Evolutionary conservation across 23 tunicate genomes (phyloP), one percentile per base, ranked within the genome.

Genomic region (Halocynthia aurantium): DNA sequence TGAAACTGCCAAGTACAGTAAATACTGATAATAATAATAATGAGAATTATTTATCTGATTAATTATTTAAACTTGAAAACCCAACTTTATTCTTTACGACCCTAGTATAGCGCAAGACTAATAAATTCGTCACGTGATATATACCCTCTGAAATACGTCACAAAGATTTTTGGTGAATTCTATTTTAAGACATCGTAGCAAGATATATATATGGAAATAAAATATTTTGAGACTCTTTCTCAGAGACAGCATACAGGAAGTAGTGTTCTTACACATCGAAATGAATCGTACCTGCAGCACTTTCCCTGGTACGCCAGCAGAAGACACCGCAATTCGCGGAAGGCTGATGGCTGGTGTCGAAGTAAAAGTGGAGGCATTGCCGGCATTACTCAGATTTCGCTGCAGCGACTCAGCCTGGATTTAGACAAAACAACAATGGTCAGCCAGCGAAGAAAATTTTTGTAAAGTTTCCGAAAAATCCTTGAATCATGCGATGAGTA

Each of bases 231-330:
- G 2, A 31, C 44, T 31, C 44, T 31, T 31, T 31, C 4, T 31
- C 4, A 31, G 44, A 4, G 44, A 31, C 44, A 31, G 44, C 44
- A 31, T 31, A 31, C 1, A 31, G 44, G 44, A 31, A 31, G 44
- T 4, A 31, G 44, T 31, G 44, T 31, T 31, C 1, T 31, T 31
- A 31, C 44, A 31, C 44, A 31, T 31, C 44, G 44, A 31, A 31
- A 31, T 31, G 44, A 31, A 31, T 0, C 44, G 44, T 74, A 74
- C 78, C 69, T 74, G 78, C 0, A 74, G 56, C 17, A 74, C 10
- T 54, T 53, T 6, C 22, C 78, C 78, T 18, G 78, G 78, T 54
- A 74, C 78, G 6, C 78, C 56, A 8, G 78, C 55, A 0, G 78
- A 74, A 12, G 56, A 13, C 7, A 53, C 63, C 0, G 22, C 22